Conservation (phyloP, 1,140 invertebrate genomes). For the Colletes latitarsis region DNA sequence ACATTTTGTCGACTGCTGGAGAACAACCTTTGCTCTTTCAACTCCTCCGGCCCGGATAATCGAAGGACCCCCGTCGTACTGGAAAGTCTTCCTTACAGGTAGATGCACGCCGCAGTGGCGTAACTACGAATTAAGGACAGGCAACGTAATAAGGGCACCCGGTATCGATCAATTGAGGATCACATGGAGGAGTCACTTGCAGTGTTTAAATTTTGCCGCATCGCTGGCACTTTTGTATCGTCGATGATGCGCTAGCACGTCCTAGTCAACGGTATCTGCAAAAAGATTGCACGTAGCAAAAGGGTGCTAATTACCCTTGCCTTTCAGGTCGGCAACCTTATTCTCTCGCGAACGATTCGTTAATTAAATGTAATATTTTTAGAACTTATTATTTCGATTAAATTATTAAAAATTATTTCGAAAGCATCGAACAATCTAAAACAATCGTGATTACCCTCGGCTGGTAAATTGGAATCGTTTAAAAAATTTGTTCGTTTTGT, state of each 20-base stretch:
- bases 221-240: slow-evolving; percentile 24
- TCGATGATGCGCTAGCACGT: not conserved
- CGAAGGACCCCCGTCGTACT: slow-evolving; percentile 34
- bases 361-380: too few species aligned
- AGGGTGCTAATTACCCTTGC: not conserved
- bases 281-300: not conserved
- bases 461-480: too few species aligned
- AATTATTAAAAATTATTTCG: too few species aligned
- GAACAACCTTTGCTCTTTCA: slow-evolving; percentile 56
- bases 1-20: slow-evolving; percentile 57
- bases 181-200: not conserved
- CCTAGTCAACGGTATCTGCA: not conserved
- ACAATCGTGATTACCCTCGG: too few species aligned
- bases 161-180: slow-evolving; percentile 42
- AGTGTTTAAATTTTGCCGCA: slow-evolving; percentile 45
- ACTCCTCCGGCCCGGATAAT: slow-evolving; percentile 36
- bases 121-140: slow-evolving; percentile 42
- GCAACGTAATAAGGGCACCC: slow-evolving; percentile 33
- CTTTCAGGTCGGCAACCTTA: not conserved
- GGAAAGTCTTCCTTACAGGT: slow-evolving; percentile 15
- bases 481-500: too few species aligned
- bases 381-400: too few species aligned
- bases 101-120: slow-evolving; percentile 37
- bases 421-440: too few species aligned
- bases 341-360: not conserved